These are phyloP conservation scores for Neomonachus schauinslandi DNA, from an alignment of 2,113 vertebrate genomes.

Conservation along the genomic window DNA sequence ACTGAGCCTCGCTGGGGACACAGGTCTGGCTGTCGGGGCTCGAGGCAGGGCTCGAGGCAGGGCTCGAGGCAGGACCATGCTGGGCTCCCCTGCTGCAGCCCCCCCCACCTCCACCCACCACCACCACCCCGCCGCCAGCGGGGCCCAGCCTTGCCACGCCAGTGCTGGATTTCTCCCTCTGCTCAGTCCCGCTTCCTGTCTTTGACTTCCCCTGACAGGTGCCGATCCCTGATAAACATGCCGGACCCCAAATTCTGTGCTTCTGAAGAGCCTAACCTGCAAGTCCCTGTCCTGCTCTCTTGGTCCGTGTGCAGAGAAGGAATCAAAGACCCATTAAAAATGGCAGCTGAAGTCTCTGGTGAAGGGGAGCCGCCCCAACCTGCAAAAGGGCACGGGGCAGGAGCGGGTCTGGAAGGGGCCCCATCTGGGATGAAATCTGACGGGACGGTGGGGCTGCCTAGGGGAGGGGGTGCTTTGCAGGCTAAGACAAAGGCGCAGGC, in stretches of 20 bases:
- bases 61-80: neutral
- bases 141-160: neutral
- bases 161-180: accelerated
- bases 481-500: neutral
- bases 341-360: neutral
- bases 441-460: accelerated
- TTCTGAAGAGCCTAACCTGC: neutral
- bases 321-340: neutral
- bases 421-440: neutral
- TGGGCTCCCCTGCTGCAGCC: accelerated
- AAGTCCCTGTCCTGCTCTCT: neutral
- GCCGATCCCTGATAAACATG: too few species aligned
- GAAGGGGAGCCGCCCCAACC: neutral
- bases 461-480: neutral
- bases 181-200: neutral
- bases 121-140: accelerated
- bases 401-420: neutral
- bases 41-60: neutral
- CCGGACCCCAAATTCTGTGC: too few species aligned
- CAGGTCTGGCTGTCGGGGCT: neutral
- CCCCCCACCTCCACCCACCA: too few species aligned
- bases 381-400: neutral
- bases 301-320: neutral
- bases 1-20: neutral
- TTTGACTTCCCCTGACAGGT: neutral